Conservation (phyloP, 2,113 vertebrate genomes). For the Arvicanthis niloticus region DNA sequence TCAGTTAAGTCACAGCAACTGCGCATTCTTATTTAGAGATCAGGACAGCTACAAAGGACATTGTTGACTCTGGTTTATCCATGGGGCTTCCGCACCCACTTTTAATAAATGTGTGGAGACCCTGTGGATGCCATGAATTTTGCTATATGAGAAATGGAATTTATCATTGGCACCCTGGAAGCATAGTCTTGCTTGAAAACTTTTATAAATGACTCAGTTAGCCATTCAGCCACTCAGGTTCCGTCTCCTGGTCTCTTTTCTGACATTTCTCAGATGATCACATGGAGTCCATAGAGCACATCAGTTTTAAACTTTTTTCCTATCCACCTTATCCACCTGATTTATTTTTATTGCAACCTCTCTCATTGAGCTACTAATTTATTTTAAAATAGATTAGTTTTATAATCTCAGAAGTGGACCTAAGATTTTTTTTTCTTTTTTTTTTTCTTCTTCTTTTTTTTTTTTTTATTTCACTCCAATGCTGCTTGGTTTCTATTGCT, state of each 20-base stretch:
- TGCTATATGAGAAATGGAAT: neutral
- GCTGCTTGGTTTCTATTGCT: conserved; percentile 11
- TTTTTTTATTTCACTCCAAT: neutral
- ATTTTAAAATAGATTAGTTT: neutral
- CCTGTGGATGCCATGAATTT: neutral
- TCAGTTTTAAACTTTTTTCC: neutral
- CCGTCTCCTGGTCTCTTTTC: neutral
- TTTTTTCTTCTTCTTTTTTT: neutral
- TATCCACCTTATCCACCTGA: neutral
- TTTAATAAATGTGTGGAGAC: neutral
- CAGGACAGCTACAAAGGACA: neutral
- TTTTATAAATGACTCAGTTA: neutral
- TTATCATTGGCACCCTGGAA: neutral
- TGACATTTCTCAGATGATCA: neutral
- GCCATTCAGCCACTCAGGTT: neutral
- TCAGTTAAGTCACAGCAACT: neutral
- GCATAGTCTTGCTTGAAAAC: neutral
- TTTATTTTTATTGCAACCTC: neutral
- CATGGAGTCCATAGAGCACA: neutral
- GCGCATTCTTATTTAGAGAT: neutral
- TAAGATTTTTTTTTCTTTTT: neutral
- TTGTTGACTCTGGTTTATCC: neutral
- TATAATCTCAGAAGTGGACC: neutral
- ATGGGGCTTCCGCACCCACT: neutral
- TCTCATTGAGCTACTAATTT: neutral